A percentile compares a stretch with the other conserved stretches of the same genome.
phyloP scores from a whole-genome alignment of 2,797 vertebrate genomes.

The Lutjanus argentimaculatus region DNA sequence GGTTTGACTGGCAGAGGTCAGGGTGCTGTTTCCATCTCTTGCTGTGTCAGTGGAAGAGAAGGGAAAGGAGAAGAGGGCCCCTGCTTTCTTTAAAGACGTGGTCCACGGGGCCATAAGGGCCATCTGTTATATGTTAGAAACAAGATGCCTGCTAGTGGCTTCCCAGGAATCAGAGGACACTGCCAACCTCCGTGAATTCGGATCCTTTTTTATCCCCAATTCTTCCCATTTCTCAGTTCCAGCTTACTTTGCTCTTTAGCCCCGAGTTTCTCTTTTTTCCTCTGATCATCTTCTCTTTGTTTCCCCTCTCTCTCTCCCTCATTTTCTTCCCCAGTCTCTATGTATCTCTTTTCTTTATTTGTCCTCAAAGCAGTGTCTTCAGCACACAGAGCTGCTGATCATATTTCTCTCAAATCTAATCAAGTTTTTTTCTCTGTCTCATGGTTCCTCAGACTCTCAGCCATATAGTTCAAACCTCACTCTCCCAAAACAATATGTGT shows the following conservation, averaged over 20 bases:
- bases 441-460: background rate
- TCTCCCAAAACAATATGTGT: slow-evolving; percentile 18
- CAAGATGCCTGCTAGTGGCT: slow-evolving; percentile 78
- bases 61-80: slow-evolving; percentile 45
- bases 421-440: slow-evolving; percentile 1
- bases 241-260: background rate
- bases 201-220: slow-evolving; percentile 13
- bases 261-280: background rate
- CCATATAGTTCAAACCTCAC: slow-evolving; percentile 9
- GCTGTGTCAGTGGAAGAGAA: slow-evolving; percentile 49
- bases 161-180: slow-evolving; percentile 71
- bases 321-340: background rate
- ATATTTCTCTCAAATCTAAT: slow-evolving; percentile 44
- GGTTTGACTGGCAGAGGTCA: slow-evolving; percentile 58
- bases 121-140: slow-evolving; percentile 85
- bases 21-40: slow-evolving; percentile 66
- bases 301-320: background rate
- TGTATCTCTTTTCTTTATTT: background rate
- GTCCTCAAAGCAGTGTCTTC: slow-evolving; percentile 6
- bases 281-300: slow-evolving; percentile 3
- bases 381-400: slow-evolving; percentile 37
- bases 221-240: slow-evolving; percentile 7
- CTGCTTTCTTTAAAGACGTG: slow-evolving; percentile 50
- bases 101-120: slow-evolving; percentile 55
- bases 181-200: slow-evolving; percentile 69